Evolutionary conservation across 1,140 invertebrate genomes (phyloP).

Genomic region (Ceratoteleas bidentatus): DNA sequence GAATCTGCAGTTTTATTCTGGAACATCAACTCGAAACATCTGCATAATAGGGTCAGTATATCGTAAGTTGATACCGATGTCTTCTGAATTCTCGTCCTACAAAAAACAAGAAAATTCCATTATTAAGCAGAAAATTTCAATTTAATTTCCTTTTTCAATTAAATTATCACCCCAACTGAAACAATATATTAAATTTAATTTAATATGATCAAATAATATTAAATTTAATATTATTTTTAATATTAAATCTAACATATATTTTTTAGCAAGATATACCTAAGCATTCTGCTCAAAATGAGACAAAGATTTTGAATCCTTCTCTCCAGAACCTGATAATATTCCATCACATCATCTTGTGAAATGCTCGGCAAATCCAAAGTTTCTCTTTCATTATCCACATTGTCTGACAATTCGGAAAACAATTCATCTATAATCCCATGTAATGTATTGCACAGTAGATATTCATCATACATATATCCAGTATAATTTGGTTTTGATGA

Average conservation of each 20-base stretch:
- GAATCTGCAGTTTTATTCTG: conserved; percentile 61
- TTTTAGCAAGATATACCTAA: conserved; percentile 64
- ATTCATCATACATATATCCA: conserved; percentile 68
- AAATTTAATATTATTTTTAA: not conserved
- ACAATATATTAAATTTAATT: too few relatives aligned
- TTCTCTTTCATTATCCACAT: conserved; percentile 18
- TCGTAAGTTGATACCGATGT: conserved; percentile 68
- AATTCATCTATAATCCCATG: conserved; percentile 72
- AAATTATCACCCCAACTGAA: too few relatives aligned
- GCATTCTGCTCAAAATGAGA: conserved; percentile 71
- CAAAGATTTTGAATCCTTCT: conserved; percentile 73
- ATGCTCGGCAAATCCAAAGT: conserved; percentile 69
- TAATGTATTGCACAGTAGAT: conserved; percentile 73
- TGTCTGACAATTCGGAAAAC: conserved; percentile 66
- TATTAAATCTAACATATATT: not conserved
- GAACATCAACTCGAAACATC: conserved; percentile 70
- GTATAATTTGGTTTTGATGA: conserved; percentile 60
- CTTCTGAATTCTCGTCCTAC: conserved; percentile 62
- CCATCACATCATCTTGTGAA: conserved; percentile 65
- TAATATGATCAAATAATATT: too few relatives aligned
- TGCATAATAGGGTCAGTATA: conserved; percentile 69
- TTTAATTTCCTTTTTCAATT: not conserved
- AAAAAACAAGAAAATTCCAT: not conserved
- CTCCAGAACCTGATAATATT: conserved; percentile 69
- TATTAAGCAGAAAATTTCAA: not conserved